A percentile compares a stretch with the other conserved stretches of the same genome.
phyloP scores from a whole-genome alignment of 1,140 invertebrate genomes.

The Drosophila sucinea region DNA sequence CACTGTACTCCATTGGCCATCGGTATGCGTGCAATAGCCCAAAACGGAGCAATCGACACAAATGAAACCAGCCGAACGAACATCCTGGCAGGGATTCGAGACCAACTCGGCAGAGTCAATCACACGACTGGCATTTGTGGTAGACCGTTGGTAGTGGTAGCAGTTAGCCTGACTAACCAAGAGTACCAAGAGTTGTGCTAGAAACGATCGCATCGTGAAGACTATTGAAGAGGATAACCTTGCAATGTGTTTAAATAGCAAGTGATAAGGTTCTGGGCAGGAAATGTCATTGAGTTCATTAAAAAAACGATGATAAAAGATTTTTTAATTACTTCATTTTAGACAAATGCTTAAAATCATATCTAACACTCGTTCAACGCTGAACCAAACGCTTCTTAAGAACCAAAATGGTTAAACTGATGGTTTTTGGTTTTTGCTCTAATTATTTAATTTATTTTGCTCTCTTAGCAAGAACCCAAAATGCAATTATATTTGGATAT shows the following conservation, averaged over 20 bases:
- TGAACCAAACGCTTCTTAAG: too few relatives aligned
- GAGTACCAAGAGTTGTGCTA: conserved; percentile 8
- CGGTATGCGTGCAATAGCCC: conserved; percentile 55
- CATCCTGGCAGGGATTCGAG: conserved; percentile 61
- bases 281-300: conserved; percentile 30
- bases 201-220: conserved; percentile 34
- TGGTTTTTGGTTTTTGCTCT: too few relatives aligned
- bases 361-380: not conserved
- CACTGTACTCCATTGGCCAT: conserved; percentile 59
- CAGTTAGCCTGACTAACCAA: conserved; percentile 11
- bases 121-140: conserved; percentile 10
- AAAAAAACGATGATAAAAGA: conserved; percentile 33
- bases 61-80: conserved; percentile 58
- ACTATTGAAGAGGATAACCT: conserved; percentile 24
- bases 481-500: conserved; percentile 27
- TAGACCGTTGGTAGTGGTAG: not conserved
- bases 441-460: not conserved
- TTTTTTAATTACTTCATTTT: not conserved
- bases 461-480: conserved; percentile 37
- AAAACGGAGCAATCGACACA: conserved; percentile 66
- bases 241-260: conserved; percentile 23
- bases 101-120: conserved; percentile 33
- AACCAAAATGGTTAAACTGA: too few relatives aligned
- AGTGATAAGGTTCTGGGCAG: not conserved
- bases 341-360: not conserved